A percentile compares a stretch with the other conserved stretches of the same genome.
These are phyloP conservation scores for Aleiodes alternator DNA, from an alignment of 2,888 invertebrate species.

Conservation along the genomic window DNA sequence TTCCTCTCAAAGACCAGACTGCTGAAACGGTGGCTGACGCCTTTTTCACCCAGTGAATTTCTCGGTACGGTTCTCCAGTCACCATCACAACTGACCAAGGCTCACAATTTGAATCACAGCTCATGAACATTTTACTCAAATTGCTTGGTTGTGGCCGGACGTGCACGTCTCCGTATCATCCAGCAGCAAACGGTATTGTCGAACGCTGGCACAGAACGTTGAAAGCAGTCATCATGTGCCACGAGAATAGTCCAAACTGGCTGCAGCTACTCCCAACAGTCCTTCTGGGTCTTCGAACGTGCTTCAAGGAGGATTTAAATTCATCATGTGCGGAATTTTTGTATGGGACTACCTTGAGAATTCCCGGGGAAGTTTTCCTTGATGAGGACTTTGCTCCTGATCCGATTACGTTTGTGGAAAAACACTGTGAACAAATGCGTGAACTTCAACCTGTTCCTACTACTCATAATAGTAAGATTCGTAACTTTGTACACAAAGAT, in stretches of 20 bases:
- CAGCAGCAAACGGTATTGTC: too few relatives aligned
- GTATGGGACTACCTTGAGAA: slow-evolving; percentile 15
- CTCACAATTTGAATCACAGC: neutral
- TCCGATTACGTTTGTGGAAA: slow-evolving; percentile 43
- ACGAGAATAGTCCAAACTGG: neutral
- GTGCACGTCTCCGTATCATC: too few relatives aligned
- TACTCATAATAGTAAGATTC: slow-evolving; percentile 42
- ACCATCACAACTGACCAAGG: slow-evolving; percentile 2
- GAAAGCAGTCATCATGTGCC: too few relatives aligned
- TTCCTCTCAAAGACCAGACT: slow-evolving; percentile 61
- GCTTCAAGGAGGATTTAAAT: slow-evolving; percentile 18
- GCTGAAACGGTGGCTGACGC: slow-evolving; percentile 60
- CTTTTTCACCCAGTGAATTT: slow-evolving; percentile 48
- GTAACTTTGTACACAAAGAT: slow-evolving; percentile 7
- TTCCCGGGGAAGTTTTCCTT: slow-evolving; percentile 42
- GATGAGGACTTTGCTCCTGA: slow-evolving; percentile 10
- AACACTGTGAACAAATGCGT: slow-evolving; percentile 46
- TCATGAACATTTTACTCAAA: neutral
- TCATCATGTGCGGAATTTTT: neutral
- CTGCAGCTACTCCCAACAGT: neutral
- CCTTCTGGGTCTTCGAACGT: slow-evolving; percentile 19
- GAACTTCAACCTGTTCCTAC: slow-evolving; percentile 49
- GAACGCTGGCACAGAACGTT: too few relatives aligned
- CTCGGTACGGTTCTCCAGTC: neutral
- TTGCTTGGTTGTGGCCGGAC: too few relatives aligned